phyloP scores from a whole-genome alignment of 2,113 vertebrate genomes.

The Vidua chalybeata region DNA sequence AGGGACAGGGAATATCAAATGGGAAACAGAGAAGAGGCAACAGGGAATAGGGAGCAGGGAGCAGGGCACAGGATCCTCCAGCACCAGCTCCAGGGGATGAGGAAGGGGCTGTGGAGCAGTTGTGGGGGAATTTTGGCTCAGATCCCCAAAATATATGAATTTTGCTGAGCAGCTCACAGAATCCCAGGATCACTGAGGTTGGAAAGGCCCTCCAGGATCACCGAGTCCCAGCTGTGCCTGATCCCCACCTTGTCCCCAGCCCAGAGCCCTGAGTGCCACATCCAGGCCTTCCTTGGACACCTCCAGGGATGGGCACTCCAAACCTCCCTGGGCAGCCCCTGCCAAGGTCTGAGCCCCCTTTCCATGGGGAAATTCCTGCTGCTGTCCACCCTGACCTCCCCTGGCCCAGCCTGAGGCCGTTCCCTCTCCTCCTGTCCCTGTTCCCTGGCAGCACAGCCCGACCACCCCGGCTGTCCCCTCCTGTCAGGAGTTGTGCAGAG shows the following conservation, averaged over 20 bases:
- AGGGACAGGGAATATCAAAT: neutral
- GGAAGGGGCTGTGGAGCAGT: rapidly evolving
- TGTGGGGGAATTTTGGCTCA: neutral
- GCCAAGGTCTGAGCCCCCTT: rapidly evolving
- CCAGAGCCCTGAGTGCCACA: rapidly evolving
- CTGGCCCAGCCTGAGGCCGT: neutral
- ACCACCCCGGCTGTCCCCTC: neutral
- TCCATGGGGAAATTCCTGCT: neutral
- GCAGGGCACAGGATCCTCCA: neutral
- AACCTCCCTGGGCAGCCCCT: neutral
- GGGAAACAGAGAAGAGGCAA: neutral
- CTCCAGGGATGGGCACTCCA: neutral
- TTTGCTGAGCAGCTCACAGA: neutral
- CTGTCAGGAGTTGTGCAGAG: neutral
- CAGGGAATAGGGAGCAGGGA: neutral
- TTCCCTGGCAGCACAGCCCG: neutral
- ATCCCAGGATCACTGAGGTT: neutral
- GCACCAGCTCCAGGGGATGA: neutral
- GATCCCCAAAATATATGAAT: neutral
- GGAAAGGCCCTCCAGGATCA: neutral
- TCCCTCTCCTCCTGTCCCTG: neutral
- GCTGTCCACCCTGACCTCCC: neutral
- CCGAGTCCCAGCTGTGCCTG: rapidly evolving
- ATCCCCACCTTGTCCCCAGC: neutral
- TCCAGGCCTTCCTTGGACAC: rapidly evolving